A percentile compares a stretch with the other conserved stretches of the same genome.
Evolutionary conservation across 1,140 invertebrate genomes (phyloP).

Genomic region (Ips typographus): DNA sequence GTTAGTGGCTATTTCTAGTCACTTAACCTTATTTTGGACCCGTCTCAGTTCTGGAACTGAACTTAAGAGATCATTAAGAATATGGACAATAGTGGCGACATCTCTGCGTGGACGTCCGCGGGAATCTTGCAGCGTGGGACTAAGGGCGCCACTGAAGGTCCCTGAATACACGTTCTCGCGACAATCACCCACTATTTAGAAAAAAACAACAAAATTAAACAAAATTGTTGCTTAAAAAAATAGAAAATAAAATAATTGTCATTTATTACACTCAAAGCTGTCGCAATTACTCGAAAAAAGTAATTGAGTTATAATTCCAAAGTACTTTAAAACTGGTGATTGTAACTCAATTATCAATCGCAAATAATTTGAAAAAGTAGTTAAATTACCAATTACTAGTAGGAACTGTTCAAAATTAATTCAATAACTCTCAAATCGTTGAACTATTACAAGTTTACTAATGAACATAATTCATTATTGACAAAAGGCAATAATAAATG

Average conservation of each 20-base stretch:
- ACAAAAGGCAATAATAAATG: background rate
- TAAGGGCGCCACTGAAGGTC: constrained; percentile 83
- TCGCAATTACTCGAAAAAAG: too few species aligned
- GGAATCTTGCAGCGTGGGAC: constrained; percentile 90
- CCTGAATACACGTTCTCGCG: constrained; percentile 87
- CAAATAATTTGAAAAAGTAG: too few species aligned
- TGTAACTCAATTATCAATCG: too few species aligned
- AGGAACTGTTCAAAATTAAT: too few species aligned
- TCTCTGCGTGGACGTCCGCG: constrained; percentile 84
- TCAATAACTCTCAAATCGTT: too few species aligned
- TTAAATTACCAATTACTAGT: too few species aligned
- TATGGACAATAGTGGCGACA: constrained; percentile 93
- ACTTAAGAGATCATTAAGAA: constrained; percentile 90
- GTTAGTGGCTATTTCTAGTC: too few species aligned
- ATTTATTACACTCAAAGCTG: background rate
- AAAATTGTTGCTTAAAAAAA: background rate
- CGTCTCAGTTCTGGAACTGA: constrained; percentile 66
- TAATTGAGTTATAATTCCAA: too few species aligned
- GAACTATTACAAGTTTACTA: too few species aligned
- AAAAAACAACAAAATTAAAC: constrained; percentile 22
- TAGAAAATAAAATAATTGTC: background rate
- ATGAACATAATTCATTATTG: too few species aligned
- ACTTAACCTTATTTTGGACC: constrained; percentile 28
- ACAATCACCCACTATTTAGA: constrained; percentile 53
- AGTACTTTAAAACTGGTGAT: too few species aligned